Conservation (phyloP, 2,113 vertebrate genomes). For the Thermophis baileyi region DNA sequence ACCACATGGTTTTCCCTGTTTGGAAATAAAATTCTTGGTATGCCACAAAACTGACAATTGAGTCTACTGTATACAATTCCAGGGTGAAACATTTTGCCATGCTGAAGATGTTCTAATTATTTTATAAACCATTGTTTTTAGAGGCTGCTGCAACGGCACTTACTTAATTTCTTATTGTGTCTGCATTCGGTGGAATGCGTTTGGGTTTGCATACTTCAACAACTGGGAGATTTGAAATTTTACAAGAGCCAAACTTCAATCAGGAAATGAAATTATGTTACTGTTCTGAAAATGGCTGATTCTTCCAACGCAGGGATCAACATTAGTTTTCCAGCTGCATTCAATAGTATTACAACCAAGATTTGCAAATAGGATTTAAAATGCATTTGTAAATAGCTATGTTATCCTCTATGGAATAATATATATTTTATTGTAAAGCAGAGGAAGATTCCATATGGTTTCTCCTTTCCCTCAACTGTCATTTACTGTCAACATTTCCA, state of each 20-base stretch:
- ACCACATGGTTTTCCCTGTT: constrained; percentile 55
- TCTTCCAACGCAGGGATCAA: constrained; percentile 19
- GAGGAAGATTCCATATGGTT: background rate
- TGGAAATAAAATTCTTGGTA: constrained; percentile 57
- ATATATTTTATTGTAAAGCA: background rate
- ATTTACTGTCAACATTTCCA: background rate
- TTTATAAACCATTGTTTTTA: constrained; percentile 52
- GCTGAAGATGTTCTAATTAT: constrained; percentile 55
- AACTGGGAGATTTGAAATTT: constrained; percentile 36
- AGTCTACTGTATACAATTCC: constrained; percentile 50
- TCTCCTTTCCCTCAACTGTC: background rate
- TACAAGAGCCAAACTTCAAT: constrained; percentile 24
- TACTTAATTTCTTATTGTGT: constrained; percentile 55
- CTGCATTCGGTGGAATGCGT: constrained; percentile 25
- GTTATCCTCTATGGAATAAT: background rate
- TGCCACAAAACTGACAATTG: constrained; percentile 56
- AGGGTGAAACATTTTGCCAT: constrained; percentile 48
- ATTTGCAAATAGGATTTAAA: background rate
- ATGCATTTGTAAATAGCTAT: background rate
- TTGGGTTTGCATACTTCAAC: constrained; percentile 40
- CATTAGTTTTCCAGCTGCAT: constrained; percentile 19
- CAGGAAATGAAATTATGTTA: constrained; percentile 34
- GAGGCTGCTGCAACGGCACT: constrained; percentile 68
- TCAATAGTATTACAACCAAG: background rate
- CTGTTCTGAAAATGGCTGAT: background rate